Conservation (phyloP, 2,888 invertebrate genomes). For the Pimpla rufipes region DNA sequence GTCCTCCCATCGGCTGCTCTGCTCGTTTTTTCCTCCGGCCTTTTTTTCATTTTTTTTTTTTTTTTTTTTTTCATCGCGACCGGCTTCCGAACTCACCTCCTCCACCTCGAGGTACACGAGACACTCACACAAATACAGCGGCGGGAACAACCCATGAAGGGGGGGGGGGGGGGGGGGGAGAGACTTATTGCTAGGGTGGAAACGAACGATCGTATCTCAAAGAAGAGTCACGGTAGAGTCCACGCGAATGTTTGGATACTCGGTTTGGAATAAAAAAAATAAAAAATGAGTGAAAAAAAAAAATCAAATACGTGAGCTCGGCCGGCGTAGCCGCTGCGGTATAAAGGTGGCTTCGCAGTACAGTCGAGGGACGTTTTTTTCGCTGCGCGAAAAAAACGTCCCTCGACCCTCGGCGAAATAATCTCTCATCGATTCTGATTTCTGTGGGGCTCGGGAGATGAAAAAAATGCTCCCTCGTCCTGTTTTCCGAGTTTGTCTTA, state of each 20-base stretch:
- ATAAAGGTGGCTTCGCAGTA: conserved; percentile 25
- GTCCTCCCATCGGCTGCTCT: conserved; percentile 40
- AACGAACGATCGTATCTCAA: conserved; percentile 62
- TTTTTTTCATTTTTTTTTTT: conserved; percentile 50
- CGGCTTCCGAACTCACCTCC: conserved; percentile 60
- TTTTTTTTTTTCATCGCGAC: conserved; percentile 37
- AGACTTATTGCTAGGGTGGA: conserved; percentile 68
- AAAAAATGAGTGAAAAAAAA: not conserved
- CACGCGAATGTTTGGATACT: conserved; percentile 55
- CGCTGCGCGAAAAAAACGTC: not conserved
- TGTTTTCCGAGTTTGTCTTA: not conserved
- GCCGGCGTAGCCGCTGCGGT: conserved; percentile 10
- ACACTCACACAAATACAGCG: conserved; percentile 13
- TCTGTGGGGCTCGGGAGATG: not conserved
- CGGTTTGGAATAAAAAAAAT: conserved; percentile 14
- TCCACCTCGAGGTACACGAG: conserved; percentile 35
- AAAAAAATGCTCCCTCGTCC: conserved; percentile 29
- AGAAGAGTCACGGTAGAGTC: conserved; percentile 64
- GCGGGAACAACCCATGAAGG: conserved; percentile 8
- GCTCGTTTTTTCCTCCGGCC: too few relatives aligned
- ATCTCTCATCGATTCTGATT: conserved; percentile 27
- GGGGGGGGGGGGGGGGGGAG: conserved; percentile 1
- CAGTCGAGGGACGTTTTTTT: not conserved
- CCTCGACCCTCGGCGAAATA: conserved; percentile 19
- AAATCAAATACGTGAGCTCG: too few relatives aligned